phyloP scores from a whole-genome alignment of 2,797 vertebrate genomes.

The Vultur gryphus region DNA sequence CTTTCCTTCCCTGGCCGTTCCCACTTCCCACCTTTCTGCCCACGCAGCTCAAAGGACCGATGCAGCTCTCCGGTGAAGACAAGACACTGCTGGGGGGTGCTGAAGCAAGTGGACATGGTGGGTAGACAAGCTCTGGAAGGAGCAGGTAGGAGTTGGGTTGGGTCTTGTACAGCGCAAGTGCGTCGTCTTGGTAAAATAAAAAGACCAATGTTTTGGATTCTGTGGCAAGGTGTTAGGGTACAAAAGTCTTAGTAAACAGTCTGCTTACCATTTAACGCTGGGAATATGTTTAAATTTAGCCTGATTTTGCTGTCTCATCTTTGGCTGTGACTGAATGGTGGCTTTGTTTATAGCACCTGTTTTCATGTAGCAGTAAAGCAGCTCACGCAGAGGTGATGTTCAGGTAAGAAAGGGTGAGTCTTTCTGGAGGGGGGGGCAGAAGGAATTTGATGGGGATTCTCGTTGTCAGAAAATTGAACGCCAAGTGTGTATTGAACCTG shows the following conservation, averaged over 20 bases:
- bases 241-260: not conserved
- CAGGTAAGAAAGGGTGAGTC: not conserved
- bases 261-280: accelerated
- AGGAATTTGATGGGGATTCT: not conserved
- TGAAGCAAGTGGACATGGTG: not conserved
- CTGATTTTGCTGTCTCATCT: not conserved
- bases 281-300: not conserved
- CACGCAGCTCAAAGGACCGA: not conserved
- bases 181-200: not conserved
- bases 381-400: not conserved
- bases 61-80: not conserved
- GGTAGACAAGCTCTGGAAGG: not conserved
- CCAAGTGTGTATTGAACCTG: not conserved
- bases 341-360: not conserved
- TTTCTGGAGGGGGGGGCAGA: not conserved
- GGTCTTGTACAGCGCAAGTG: not conserved
- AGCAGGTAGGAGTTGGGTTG: not conserved
- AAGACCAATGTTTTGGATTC: not conserved
- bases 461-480: not conserved
- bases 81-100: not conserved
- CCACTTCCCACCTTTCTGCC: not conserved
- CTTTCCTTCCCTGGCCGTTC: not conserved
- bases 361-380: not conserved
- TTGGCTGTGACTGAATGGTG: not conserved
- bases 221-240: not conserved